Evolutionary conservation across 2,888 invertebrate species (phyloP), one percentile per base, ranked within the genome.

Genomic region (Orthonychiurus folsomi): DNA sequence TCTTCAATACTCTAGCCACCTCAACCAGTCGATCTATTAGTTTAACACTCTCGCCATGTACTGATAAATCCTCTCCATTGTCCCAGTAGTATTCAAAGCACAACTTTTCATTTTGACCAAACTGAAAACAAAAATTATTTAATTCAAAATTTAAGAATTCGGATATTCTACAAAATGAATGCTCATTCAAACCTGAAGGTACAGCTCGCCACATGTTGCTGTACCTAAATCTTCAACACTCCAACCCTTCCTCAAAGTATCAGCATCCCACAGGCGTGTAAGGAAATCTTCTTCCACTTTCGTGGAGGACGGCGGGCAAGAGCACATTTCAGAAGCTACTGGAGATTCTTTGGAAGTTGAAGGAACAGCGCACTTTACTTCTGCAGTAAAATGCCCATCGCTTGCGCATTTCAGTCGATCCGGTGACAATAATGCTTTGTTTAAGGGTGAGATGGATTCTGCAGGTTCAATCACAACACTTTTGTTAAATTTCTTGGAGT

Each of bases 131-230:
- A 48, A 48, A 48, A 48, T 48, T 48, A 48, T 12, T 48, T 48
- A 12, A 48, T 15, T 48, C 48, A 48, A 48, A 12, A 12, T n/a
- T 12, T 48, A n/a, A n/a, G n/a, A n/a, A n/a, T n/a, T n/a, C n/a
- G n/a, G n/a, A n/a, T n/a, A n/a, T n/a, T n/a, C n/a, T n/a, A n/a
- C n/a, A n/a, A n/a, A n/a, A n/a, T n/a, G n/a, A n/a, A n/a, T n/a
- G n/a, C n/a, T n/a, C n/a, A n/a, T n/a, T 65, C 67, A 69, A 74
- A 89, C 87, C 85, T 93, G 90, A 57, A 94, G 81, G 78, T 92
- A 93, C 62, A 94, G 78, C 78, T 95, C 93, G 0, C 93, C 93
- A 28, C 95, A 82, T 2, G 91, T 90, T 52, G 93, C 82, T 37
- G 87, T 86, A 5, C 87, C 87, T 1, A 87, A 85, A 74, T 86